phyloP scores from a whole-genome alignment of 2,888 invertebrate genomes.

The Dasysyrphus tricinctus region DNA sequence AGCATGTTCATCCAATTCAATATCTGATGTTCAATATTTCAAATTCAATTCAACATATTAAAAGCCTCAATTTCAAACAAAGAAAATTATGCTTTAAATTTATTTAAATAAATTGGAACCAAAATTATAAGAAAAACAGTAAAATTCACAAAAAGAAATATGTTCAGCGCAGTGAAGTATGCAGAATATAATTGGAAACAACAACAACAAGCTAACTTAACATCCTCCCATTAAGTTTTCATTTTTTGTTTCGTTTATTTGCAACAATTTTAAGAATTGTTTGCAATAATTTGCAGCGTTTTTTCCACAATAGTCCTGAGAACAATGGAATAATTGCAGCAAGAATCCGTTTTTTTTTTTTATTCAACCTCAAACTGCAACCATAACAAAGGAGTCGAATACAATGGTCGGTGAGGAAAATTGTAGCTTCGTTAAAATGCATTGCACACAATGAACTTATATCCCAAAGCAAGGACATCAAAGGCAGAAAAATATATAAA shows the following conservation, averaged over 20 bases:
- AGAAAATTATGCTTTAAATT: background rate
- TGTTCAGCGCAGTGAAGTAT: background rate
- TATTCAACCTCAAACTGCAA: constrained; percentile 51
- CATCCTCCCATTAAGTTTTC: background rate
- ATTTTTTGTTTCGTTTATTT: constrained; percentile 28
- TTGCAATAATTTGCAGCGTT: constrained; percentile 66
- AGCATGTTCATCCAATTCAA: too few relatives aligned
- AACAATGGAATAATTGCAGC: constrained; percentile 69
- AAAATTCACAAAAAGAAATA: background rate
- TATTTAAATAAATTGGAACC: background rate
- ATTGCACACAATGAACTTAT: constrained; percentile 35
- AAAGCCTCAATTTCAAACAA: too few relatives aligned
- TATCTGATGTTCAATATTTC: too few relatives aligned
- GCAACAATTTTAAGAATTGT: constrained; percentile 59
- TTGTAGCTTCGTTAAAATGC: constrained; percentile 45
- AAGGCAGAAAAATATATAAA: background rate
- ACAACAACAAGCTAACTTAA: constrained; percentile 5
- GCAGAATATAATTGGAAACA: constrained; percentile 15
- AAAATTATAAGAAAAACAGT: background rate
- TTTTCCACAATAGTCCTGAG: constrained; percentile 60
- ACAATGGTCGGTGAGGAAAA: constrained; percentile 29
- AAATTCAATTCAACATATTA: too few relatives aligned
- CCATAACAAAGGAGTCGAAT: constrained; percentile 32
- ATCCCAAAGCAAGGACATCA: constrained; percentile 31
- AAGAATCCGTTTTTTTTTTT: constrained; percentile 45